Base-by-base conservation (phyloP, 2,888 invertebrate species). In the Oxytorus armatus region DNA sequence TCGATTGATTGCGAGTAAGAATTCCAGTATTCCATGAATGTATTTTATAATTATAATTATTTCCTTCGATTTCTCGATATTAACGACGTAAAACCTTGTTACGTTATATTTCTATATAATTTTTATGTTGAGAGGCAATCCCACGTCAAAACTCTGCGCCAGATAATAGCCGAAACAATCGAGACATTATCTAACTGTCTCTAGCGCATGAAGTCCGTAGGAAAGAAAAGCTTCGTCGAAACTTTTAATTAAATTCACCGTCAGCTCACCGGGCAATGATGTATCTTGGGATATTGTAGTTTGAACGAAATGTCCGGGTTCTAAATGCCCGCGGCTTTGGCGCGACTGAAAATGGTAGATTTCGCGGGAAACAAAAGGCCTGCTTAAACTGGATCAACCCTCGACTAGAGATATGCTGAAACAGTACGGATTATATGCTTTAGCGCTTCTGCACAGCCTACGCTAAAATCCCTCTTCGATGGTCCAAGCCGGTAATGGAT, bases 401-500 rank as follows among this genome's bases (percentile, higher is more conserved):
- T 29, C 47, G 10, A 59, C 42, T 39, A 39, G 49, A 49, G 23
- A 21, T 18, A 33, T n/a, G n/a, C 8, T 29, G 14, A 1, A 0
- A 21, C 53, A 16, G 18, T 23, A 29, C 21, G 80, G 76, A 77
- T 80, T 80, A 79, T 70, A 29, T 65, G 65, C 51, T 72, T 53
- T 49, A 42, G 42, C n/a, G n/a, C n/a, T 47, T 77, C 75, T 10
- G 11, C 68, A n/a, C 36, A 49, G n/a, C 36, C 57, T 51, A 21
- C 16, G 39, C 29, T 61, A 10, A 66, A 65, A 76, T 68, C 72
- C 47, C 63, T 63, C 55, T 53, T 55, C 53, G 23, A 63, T 36
- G 65, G 42, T 42, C 63, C 42, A 33, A 33, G 39, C 36, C 23
- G 11, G 14, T 29, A 29, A 63, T 44, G 73, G 7, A 44, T 55